These are phyloP conservation scores for Drosophila sechellia DNA, from an alignment of 1,140 invertebrate species.

Conservation along the genomic window DNA sequence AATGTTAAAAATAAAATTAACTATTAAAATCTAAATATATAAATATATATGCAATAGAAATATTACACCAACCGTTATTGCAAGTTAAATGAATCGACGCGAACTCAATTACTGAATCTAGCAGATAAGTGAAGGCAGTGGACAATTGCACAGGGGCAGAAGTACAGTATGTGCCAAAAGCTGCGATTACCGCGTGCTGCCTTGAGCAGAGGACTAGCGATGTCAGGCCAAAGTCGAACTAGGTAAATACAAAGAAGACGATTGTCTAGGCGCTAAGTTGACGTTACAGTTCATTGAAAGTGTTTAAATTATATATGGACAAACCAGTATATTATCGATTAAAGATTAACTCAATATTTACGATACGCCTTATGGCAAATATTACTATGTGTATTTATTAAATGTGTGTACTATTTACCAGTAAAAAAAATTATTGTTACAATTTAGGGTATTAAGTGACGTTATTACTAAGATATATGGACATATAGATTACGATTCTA, in stretches of 20 bases:
- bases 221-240: constrained; percentile 31
- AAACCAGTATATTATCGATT: constrained; percentile 60
- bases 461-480: constrained; percentile 75
- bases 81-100: constrained; percentile 34
- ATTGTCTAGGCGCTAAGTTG: constrained; percentile 70
- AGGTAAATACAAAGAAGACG: constrained; percentile 49
- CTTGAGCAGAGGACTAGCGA: constrained; percentile 31
- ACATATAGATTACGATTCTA: constrained; percentile 72
- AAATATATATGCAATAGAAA: constrained; percentile 41
- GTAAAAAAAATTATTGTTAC: constrained; percentile 67
- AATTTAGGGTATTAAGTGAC: constrained; percentile 76
- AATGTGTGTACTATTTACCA: constrained; percentile 71
- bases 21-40: constrained; percentile 37
- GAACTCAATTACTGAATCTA: constrained; percentile 68
- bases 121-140: constrained; percentile 50
- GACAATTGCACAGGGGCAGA: constrained; percentile 31
- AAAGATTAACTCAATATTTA: constrained; percentile 61
- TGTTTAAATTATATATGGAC: constrained; percentile 66
- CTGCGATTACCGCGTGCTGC: constrained; percentile 43
- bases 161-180: constrained; percentile 73
- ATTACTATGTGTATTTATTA: constrained; percentile 70
- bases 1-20: constrained; percentile 64
- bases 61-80: constrained; percentile 50
- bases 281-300: constrained; percentile 74
- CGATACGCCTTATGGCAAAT: constrained; percentile 53